Conservation (phyloP, 2,888 invertebrate species). For the Pseudococcus jackbeardsleyi region DNA sequence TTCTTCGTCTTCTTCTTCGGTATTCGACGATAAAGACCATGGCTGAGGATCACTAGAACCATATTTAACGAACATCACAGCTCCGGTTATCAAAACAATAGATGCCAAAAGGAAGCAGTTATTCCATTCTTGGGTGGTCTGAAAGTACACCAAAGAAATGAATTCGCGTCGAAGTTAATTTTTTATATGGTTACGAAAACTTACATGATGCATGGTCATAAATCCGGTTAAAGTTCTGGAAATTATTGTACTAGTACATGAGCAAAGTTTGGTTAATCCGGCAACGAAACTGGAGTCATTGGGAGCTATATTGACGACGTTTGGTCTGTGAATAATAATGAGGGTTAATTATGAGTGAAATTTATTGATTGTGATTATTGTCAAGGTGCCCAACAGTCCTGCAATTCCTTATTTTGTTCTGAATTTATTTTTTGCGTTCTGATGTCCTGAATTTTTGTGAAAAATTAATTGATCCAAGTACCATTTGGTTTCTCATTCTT, state of each 20-base stretch:
- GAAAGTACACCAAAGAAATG: background rate
- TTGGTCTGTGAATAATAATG: background rate
- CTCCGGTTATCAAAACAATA: background rate
- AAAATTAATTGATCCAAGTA: too few species aligned
- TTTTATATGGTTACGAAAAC: background rate
- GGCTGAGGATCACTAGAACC: background rate
- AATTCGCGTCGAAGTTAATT: background rate
- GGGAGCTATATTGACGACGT: background rate
- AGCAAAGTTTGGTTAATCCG: background rate
- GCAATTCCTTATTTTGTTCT: too few species aligned
- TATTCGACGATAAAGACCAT: background rate
- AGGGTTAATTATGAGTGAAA: too few species aligned
- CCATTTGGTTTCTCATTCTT: too few species aligned
- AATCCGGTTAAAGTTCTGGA: background rate
- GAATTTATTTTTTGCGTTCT: too few species aligned
- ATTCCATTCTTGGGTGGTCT: conserved; percentile 7
- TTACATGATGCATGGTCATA: background rate
- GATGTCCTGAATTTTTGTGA: too few species aligned
- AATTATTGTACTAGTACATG: background rate
- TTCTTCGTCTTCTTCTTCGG: background rate
- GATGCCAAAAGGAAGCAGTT: background rate
- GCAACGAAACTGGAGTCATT: background rate
- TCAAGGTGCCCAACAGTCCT: too few species aligned
- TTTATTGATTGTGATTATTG: too few species aligned
- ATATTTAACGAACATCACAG: background rate